Percentiles rank a stretch among this genome's conserved stretches.
Evolutionary conservation across 2,113 vertebrate genomes (phyloP).

Genomic region (Ascaphus truei): DNA sequence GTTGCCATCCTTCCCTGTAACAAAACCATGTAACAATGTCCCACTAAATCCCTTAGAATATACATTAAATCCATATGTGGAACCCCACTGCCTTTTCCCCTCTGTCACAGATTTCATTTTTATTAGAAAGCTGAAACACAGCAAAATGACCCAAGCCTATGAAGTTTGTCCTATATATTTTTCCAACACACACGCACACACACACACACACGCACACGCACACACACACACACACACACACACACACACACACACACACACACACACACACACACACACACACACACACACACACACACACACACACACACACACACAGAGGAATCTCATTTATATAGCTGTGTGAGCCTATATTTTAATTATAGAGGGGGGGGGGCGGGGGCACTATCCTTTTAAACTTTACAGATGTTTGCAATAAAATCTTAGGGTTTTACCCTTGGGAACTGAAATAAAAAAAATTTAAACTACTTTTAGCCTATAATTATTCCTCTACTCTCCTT

Average conservation of each 20-base stretch:
- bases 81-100: too few species aligned
- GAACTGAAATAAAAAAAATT: slow-evolving; percentile 77
- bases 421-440: slow-evolving; percentile 72
- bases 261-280: too few species aligned
- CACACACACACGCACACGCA: too few species aligned
- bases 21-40: too few species aligned
- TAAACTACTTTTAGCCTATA: slow-evolving; percentile 72
- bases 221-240: too few species aligned
- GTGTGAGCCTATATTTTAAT: slow-evolving; percentile 44
- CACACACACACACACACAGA: too few species aligned
- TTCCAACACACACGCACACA: too few species aligned
- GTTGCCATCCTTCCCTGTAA: too few species aligned
- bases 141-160: slow-evolving; percentile 43
- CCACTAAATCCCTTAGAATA: neutral
- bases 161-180: slow-evolving; percentile 58
- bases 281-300: too few species aligned
- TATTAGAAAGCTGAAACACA: slow-evolving; percentile 38
- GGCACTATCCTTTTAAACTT: slow-evolving; percentile 48
- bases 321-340: neutral
- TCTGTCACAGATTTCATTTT: neutral
- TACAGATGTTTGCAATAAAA: slow-evolving; percentile 79
- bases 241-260: too few species aligned
- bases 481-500: slow-evolving; percentile 75
- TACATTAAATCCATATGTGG: neutral
- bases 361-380: neutral